Conservation (phyloP, 2,113 vertebrate genomes). For the Rhinichthys klamathensis region DNA sequence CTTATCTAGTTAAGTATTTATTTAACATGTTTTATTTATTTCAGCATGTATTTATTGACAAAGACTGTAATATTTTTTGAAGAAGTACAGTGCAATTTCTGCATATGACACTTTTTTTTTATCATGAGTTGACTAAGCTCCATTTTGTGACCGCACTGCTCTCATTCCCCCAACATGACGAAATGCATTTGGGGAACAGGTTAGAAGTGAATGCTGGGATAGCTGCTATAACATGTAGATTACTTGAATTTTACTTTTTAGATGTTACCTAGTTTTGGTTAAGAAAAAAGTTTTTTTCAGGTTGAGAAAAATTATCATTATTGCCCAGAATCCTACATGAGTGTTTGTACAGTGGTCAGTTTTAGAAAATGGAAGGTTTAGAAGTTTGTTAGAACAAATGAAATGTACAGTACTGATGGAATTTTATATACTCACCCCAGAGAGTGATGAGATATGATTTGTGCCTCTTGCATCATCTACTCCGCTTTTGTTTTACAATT, state of each 20-base stretch:
- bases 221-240: conserved; percentile 63
- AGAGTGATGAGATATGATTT: conserved; percentile 30
- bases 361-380: conserved; percentile 23
- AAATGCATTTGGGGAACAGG: conserved; percentile 28
- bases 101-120: conserved; percentile 79
- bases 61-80: conserved; percentile 80
- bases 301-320: neutral
- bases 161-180: neutral
- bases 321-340: conserved; percentile 29
- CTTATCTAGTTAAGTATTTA: conserved; percentile 76
- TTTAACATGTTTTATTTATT: conserved; percentile 76
- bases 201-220: conserved; percentile 51
- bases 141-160: conserved; percentile 46
- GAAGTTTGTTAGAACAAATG: conserved; percentile 11
- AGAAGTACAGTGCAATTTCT: conserved; percentile 77
- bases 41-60: conserved; percentile 78
- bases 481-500: conserved; percentile 27
- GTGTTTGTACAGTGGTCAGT: conserved; percentile 42
- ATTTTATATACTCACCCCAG: conserved; percentile 22
- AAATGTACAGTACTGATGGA: neutral
- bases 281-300: conserved; percentile 7
- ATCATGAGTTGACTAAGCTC: conserved; percentile 71
- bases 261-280: neutral
- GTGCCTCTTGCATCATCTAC: conserved; percentile 51
- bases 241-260: conserved; percentile 61